Evolutionary conservation across 2,797 vertebrate species (phyloP), one percentile per base, ranked within the genome.

Genomic region (Yasuhikotakia modesta): DNA sequence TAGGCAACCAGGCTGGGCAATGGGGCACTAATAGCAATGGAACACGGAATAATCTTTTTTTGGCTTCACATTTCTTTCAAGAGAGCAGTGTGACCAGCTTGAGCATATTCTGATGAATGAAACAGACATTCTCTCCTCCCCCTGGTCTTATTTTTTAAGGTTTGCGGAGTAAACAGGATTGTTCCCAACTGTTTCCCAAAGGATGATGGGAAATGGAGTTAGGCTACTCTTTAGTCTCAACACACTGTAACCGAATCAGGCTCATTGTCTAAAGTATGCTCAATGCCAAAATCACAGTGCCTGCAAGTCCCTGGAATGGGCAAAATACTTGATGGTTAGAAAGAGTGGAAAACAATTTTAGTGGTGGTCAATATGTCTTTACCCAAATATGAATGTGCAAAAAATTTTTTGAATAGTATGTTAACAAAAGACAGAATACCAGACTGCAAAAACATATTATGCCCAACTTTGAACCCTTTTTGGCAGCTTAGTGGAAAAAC

Each of bases 31-130:
- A 88, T 83, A 84, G 84, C 82, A 70, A 70, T 73, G 77, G 60
- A 77, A 82, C 30, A 73, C 77, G 86, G 86, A 87, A 85, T 81
- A 83, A 85, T 83, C 86, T 68, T 43, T 52, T 84, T 91, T 88
- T 76, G 89, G 88, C 88, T 85, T 65, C 43, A 53, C 2, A 74
- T 71, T 81, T 71, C 68, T 76, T 50, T 77, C 81, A 4, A 52
- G 22, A 57, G 46, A 86, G 86, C 57, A 82, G 79, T 82, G 84
- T 86, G 81, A 83, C 81, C 43, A 79, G 67, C 85, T 82, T 84
- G 85, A 84, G 82, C 74, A n/a, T n/a, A n/a, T n/a, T n/a, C n/a
- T n/a, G n/a, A n/a, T 90, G 76, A 5, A n/a, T 45, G 39, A 45
- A 77, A 69, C 55, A 57, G 22, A 24, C 24, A 14, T 24, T 22